Evolutionary conservation across 1,140 invertebrate species (phyloP).

Genomic region (Trichonephila clavata): DNA sequence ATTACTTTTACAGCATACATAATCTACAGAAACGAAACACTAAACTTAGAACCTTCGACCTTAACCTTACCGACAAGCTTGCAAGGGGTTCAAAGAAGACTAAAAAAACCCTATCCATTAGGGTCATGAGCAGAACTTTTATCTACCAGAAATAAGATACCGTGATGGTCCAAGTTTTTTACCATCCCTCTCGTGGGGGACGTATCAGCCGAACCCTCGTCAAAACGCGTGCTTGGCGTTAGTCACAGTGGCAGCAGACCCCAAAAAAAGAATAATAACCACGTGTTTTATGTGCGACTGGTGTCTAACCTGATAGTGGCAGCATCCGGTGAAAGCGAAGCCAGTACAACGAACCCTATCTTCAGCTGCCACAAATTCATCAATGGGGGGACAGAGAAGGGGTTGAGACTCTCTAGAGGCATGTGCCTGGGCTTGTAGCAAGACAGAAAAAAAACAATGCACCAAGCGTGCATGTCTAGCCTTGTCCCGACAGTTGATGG

Average conservation of each 20-base stretch:
- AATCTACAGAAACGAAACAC: background rate
- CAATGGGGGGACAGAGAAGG: slow-evolving; percentile 46
- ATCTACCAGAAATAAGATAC: slow-evolving; percentile 3
- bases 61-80: background rate
- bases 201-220: background rate
- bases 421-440: slow-evolving; percentile 44
- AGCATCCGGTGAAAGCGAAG: slow-evolving; percentile 49
- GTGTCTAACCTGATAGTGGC: slow-evolving; percentile 65
- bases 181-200: background rate
- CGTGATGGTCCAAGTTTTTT: background rate
- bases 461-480: slow-evolving; percentile 7
- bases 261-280: slow-evolving; percentile 54
- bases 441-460: slow-evolving; percentile 6
- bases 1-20: background rate
- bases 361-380: slow-evolving; percentile 56
- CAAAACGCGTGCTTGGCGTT: slow-evolving; percentile 59
- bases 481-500: background rate
- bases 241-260: slow-evolving; percentile 22
- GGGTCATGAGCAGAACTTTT: background rate
- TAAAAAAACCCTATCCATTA: slow-evolving; percentile 3
- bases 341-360: slow-evolving; percentile 41
- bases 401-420: background rate
- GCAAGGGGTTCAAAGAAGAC: background rate
- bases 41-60: background rate
- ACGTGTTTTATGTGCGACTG: slow-evolving; percentile 61